phyloP scores from a whole-genome alignment of 2,797 vertebrate species.

The Meriones psammophilus region DNA sequence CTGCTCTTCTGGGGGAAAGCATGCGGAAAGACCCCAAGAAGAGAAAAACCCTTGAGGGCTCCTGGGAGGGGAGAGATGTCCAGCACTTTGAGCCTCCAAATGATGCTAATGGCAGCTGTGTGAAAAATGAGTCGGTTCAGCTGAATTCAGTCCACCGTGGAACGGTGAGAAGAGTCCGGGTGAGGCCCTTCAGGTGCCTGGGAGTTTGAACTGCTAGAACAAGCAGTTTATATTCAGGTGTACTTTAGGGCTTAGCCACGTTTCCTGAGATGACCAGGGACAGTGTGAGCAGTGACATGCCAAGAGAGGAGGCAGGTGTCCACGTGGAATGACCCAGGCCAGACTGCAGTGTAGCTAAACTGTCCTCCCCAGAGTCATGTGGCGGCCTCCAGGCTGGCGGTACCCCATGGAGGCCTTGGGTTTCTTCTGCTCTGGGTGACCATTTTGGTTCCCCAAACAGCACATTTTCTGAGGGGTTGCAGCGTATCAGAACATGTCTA shows the following conservation, averaged over 20 bases:
- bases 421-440: background rate
- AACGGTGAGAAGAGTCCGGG: background rate
- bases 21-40: background rate
- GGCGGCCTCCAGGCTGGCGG: no score
- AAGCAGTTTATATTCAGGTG: accelerated
- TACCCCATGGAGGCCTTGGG: background rate
- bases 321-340: background rate
- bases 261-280: background rate
- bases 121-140: background rate
- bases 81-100: background rate
- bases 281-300: background rate
- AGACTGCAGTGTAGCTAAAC: background rate
- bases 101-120: background rate
- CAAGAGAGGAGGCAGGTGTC: background rate
- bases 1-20: background rate
- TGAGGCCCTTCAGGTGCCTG: background rate
- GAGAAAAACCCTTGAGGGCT: background rate
- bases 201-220: background rate
- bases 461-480: background rate
- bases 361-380: background rate
- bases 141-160: background rate
- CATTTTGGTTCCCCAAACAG: background rate
- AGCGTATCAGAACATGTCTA: background rate
- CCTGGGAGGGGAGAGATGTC: background rate
- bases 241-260: background rate